Percentiles rank a stretch among this genome's conserved stretches.
phyloP scores from a whole-genome alignment of 2,888 invertebrate species.

The Carpatolechia fugitivella region DNA sequence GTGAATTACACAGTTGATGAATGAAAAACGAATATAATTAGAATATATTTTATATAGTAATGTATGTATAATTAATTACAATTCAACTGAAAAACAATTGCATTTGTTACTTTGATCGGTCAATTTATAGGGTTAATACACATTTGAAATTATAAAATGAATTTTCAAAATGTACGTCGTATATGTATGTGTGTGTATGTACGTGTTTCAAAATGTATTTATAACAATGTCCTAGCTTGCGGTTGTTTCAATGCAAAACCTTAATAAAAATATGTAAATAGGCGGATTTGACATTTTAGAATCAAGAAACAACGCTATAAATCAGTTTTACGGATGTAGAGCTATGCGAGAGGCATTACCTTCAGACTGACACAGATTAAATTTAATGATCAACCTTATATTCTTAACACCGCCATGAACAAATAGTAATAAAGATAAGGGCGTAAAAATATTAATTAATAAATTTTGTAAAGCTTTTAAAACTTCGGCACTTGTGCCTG shows the following conservation, averaged over 20 bases:
- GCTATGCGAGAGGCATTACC: constrained; percentile 19
- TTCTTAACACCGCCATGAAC: too few species aligned
- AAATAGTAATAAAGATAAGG: too few species aligned
- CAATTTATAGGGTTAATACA: constrained; percentile 21
- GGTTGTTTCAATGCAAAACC: not conserved
- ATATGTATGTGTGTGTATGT: too few species aligned
- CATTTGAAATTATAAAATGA: not conserved
- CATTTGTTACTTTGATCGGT: constrained; percentile 22
- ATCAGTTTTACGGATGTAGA: constrained; percentile 3
- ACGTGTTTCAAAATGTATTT: too few species aligned
- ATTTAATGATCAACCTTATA: not conserved
- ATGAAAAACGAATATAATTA: constrained; percentile 6
- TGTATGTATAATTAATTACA: constrained; percentile 19
- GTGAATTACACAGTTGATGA: constrained; percentile 15
- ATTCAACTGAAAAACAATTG: constrained; percentile 25
- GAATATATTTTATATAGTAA: not conserved
- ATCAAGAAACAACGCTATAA: not conserved
- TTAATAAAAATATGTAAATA: not conserved
- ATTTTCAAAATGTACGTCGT: too few species aligned
- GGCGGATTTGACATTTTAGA: constrained; percentile 1
- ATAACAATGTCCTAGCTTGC: too few species aligned
- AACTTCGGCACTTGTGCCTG: too few species aligned
- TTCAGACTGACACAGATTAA: constrained; percentile 31
- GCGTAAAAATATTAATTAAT: too few species aligned
- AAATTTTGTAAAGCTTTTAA: too few species aligned